Conservation (phyloP, 1,140 invertebrate genomes). For the Paraescarpia echinospica region DNA sequence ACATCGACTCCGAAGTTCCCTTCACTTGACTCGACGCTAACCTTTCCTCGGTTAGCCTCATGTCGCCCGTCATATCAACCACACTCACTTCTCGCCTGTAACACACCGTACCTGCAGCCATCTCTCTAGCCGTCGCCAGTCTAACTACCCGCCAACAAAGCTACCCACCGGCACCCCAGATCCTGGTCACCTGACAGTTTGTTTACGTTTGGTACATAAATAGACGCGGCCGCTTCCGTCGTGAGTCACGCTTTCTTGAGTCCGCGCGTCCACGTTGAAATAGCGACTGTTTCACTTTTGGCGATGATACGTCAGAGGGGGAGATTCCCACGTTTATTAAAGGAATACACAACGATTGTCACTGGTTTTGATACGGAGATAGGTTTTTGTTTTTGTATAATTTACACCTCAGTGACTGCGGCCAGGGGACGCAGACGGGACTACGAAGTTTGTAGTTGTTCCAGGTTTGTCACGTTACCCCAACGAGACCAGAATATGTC, state of each 20-base stretch:
- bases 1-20: neutral
- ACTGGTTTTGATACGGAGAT: no score
- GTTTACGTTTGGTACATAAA: neutral
- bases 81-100: neutral
- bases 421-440: no score
- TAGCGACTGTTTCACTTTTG: no score
- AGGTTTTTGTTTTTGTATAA: no score
- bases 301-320: no score
- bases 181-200: neutral
- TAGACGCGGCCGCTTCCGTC: neutral
- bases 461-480: no score
- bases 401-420: no score
- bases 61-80: neutral
- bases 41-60: neutral
- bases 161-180: neutral
- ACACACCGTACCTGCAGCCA: neutral
- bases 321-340: no score
- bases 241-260: neutral
- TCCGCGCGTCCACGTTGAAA: no score
- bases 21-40: neutral
- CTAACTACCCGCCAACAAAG: neutral
- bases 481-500: no score
- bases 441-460: no score
- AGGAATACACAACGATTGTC: no score
- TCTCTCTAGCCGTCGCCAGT: neutral